A percentile compares a stretch with the other conserved stretches of the same genome.
These are phyloP conservation scores for Drosophila sp. DNA, from an alignment of 1,140 invertebrate genomes.

Conservation along the genomic window DNA sequence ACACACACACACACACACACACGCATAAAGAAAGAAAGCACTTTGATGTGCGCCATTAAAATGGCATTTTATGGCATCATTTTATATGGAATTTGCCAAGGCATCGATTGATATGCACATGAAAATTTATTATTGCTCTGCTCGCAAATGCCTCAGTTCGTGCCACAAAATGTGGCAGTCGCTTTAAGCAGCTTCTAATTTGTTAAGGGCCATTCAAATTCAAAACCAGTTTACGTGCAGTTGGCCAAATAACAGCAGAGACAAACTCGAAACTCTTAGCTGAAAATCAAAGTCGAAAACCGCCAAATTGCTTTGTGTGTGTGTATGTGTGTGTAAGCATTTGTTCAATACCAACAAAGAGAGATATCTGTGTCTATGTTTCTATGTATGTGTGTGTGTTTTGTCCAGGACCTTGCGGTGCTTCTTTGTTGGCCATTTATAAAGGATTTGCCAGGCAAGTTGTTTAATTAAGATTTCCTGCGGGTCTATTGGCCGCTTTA, in stretches of 20 bases:
- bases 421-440: slow-evolving; percentile 57
- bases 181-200: slow-evolving; percentile 46
- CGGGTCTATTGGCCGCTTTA: slow-evolving; percentile 59
- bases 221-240: slow-evolving; percentile 10
- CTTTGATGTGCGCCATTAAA: slow-evolving; percentile 51
- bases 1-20: background rate
- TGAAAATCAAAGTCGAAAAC: slow-evolving; percentile 67
- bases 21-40: background rate
- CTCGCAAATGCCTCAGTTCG: slow-evolving; percentile 48
- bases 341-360: slow-evolving; percentile 61
- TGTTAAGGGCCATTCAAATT: slow-evolving; percentile 43
- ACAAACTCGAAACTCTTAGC: slow-evolving; percentile 19
- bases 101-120: slow-evolving; percentile 62
- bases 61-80: slow-evolving; percentile 51
- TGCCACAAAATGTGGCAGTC: slow-evolving; percentile 17
- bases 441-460: slow-evolving; percentile 74
- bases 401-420: slow-evolving; percentile 21
- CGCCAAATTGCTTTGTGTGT: slow-evolving; percentile 49
- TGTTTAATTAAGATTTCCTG: slow-evolving; percentile 80
- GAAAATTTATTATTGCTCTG: slow-evolving; percentile 59
- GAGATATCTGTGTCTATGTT: slow-evolving; percentile 3
- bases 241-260: slow-evolving; percentile 17
- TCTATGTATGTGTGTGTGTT: slow-evolving; percentile 6
- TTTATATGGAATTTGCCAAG: slow-evolving; percentile 4
- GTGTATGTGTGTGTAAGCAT: slow-evolving; percentile 41